Base-by-base conservation (phyloP, 2,797 vertebrate species). In the Neostethus bicornis region DNA sequence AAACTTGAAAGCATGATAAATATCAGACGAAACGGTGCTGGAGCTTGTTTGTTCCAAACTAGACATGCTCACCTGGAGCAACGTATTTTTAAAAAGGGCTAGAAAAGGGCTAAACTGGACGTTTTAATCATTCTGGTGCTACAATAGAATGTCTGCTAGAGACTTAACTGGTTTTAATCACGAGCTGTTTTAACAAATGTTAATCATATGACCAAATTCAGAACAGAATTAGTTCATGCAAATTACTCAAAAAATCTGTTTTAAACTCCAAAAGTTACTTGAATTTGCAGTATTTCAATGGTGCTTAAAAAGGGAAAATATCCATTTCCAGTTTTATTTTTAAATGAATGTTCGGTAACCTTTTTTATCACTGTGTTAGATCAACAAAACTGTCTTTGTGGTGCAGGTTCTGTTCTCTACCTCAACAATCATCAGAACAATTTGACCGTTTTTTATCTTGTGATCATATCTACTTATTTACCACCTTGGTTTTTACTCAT, bases 401-500 rank as follows among this genome's bases (percentile, higher is more conserved):
- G 4, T 46, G 9, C 62, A 67, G 75, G 52, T 43, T 23, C 53
- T 26, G 42, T 38, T 69, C 52, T 73, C 88, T 92, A 91, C 90
- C 90, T 92, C 90, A 89, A 51, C 65, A 54, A 44, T 26, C 56
- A 61, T 72, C 44, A 44, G 50, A 81, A 71, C 45, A 75, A 63
- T 34, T 78, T 39, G 74, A 35, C 58, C 51, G 34, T 73, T 73
- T 75, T 57, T 67, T 72, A 54, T 61, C 42, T 4, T 38, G 11
- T 11, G 6, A 51, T 54, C 6, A 50, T 55, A 79, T 58, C 83
- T 87, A 63, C 79, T 73, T 80, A 47, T 56, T 29, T 54, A 44
- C 62, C 25, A 66, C 32, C 31, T 50, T 43, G 16, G 24, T 38
- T 54, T 47, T 39, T n/a, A n/a, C n/a, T n/a, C n/a, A 23, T 25